Evolutionary conservation across 2,888 invertebrate genomes (phyloP).

Genomic region (Pachymerium ferrugineum): DNA sequence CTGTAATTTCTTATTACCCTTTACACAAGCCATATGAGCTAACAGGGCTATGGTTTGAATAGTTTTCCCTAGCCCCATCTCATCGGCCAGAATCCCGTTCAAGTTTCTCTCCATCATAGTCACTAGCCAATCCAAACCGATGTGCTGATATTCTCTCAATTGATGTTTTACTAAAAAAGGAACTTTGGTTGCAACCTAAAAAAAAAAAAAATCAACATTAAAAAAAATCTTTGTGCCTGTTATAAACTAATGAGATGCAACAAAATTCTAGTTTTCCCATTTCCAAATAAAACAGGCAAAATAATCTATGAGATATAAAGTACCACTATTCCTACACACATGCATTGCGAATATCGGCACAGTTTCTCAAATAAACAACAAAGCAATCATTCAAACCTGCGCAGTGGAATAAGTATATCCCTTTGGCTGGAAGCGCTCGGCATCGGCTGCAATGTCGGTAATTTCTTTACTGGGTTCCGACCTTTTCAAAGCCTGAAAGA

Average conservation of each 20-base stretch:
- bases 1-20: constrained; percentile 53
- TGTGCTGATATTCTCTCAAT: constrained; percentile 92
- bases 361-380: neutral
- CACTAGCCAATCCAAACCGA: constrained; percentile 94
- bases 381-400: constrained; percentile 55
- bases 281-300: neutral
- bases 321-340: neutral
- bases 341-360: neutral
- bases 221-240: too few species aligned
- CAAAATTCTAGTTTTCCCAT: neutral
- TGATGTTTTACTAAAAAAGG: constrained; percentile 86
- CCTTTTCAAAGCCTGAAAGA: neutral
- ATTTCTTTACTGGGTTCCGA: constrained; percentile 55
- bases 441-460: constrained; percentile 86
- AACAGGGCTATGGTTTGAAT: constrained; percentile 93
- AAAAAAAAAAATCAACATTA: neutral
- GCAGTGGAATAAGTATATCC: constrained; percentile 95
- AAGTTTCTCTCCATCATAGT: constrained; percentile 91
- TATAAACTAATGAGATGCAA: neutral
- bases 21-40: constrained; percentile 88
- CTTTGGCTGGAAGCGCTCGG: constrained; percentile 94
- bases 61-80: constrained; percentile 96
- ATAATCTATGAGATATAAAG: neutral
- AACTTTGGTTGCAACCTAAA: constrained; percentile 79
- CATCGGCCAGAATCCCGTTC: constrained; percentile 93